A percentile compares a stretch with the other conserved stretches of the same genome.
These are phyloP conservation scores for Solenopsis invicta DNA, from an alignment of 1,140 invertebrate genomes.

Conservation along the genomic window DNA sequence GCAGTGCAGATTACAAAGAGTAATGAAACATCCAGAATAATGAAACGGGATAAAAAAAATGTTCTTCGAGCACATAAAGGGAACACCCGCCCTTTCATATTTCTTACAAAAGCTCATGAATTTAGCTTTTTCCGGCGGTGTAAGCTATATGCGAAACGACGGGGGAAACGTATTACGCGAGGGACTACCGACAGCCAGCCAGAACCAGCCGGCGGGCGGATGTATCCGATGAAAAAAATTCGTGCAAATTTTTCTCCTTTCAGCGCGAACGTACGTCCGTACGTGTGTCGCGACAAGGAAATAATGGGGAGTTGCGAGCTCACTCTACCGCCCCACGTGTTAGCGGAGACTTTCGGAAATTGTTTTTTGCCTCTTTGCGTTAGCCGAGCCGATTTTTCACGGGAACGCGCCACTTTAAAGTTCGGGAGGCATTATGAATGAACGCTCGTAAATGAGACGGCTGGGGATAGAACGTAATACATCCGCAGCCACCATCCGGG, in stretches of 20 bases:
- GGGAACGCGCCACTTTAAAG: slow-evolving; percentile 53
- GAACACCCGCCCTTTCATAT: slow-evolving; percentile 17
- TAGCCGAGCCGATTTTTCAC: slow-evolving; percentile 48
- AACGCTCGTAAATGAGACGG: slow-evolving; percentile 53
- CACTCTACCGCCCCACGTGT: background rate
- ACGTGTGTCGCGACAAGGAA: slow-evolving; percentile 31
- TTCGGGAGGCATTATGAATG: slow-evolving; percentile 51
- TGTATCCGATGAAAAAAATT: slow-evolving; percentile 49
- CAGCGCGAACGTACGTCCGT: slow-evolving; percentile 18
- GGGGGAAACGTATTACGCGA: slow-evolving; percentile 34
- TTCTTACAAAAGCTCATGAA: slow-evolving; percentile 44
- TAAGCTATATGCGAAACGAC: slow-evolving; percentile 17
- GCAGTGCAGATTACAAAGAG: slow-evolving; percentile 41
- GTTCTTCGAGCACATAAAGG: slow-evolving; percentile 25
- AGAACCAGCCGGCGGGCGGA: background rate
- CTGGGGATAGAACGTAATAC: background rate
- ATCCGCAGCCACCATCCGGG: background rate
- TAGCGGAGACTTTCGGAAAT: slow-evolving; percentile 31
- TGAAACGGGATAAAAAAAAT: slow-evolving; percentile 38
- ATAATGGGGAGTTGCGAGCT: slow-evolving; percentile 42
- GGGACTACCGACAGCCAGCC: background rate
- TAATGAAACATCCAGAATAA: slow-evolving; percentile 62
- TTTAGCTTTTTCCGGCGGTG: slow-evolving; percentile 4
- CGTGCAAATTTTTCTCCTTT: slow-evolving; percentile 41
- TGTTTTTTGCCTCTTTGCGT: slow-evolving; percentile 39